Percentiles rank a stretch among this genome's conserved stretches.
Conservation (phyloP, 2,797 vertebrate genomes). For the Remorina albescens region DNA sequence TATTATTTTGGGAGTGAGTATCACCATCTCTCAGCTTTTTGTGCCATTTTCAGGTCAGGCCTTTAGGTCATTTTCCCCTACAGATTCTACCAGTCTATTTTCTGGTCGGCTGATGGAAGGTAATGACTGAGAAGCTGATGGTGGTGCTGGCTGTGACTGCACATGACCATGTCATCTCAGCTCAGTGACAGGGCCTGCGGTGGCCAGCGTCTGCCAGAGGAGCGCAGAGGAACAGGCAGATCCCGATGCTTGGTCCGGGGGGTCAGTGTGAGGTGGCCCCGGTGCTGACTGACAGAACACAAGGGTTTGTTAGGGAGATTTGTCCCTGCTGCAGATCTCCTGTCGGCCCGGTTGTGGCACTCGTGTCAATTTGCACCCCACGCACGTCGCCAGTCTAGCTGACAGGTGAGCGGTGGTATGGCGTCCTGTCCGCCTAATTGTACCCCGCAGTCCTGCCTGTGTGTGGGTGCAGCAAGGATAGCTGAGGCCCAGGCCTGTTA, state of each 20-base stretch:
- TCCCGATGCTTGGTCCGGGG: conserved; percentile 73
- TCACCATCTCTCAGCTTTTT: conserved; percentile 76
- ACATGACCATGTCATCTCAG: conserved; percentile 76
- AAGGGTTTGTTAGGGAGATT: conserved; percentile 87
- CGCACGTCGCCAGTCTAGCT: conserved; percentile 72
- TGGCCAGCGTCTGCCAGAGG: conserved; percentile 64
- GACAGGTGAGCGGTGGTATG: conserved; percentile 84
- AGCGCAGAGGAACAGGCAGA: conserved; percentile 51
- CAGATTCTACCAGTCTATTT: conserved; percentile 80
- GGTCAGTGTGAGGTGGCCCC: conserved; percentile 78
- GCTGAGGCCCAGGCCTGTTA: conserved; percentile 74
- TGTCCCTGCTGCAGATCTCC: conserved; percentile 79
- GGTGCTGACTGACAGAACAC: conserved; percentile 81
- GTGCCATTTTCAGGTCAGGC: conserved; percentile 84
- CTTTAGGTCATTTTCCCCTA: conserved; percentile 80
- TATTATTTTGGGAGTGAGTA: conserved; percentile 76
- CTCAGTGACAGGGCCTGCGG: conserved; percentile 72
- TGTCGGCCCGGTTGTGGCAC: conserved; percentile 81
- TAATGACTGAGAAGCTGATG: conserved; percentile 82
- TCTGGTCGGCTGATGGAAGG: conserved; percentile 78
- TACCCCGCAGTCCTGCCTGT: conserved; percentile 82
- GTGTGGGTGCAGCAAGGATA: conserved; percentile 74
- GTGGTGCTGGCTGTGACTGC: conserved; percentile 65
- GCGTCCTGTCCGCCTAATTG: conserved; percentile 86
- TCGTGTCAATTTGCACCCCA: conserved; percentile 82